A percentile compares a stretch with the other conserved stretches of the same genome.
Evolutionary conservation across 2,888 invertebrate species (phyloP).

Genomic region (Melipona beecheii): DNA sequence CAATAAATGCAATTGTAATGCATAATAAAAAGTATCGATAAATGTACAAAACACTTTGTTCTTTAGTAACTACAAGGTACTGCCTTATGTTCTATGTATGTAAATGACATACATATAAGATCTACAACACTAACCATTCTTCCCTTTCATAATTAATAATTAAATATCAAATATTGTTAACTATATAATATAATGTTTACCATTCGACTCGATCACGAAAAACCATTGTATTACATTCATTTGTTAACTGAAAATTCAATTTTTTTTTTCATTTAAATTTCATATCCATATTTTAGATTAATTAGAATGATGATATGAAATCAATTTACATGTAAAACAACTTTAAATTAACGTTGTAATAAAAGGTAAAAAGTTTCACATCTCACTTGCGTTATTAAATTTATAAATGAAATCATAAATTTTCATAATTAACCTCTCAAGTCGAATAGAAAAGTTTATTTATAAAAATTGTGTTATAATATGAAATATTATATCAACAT

Average conservation of each 20-base stretch:
- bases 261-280: neutral
- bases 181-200: slow-evolving; percentile 29
- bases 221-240: neutral
- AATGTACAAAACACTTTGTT: slow-evolving; percentile 38
- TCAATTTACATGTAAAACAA: neutral
- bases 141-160: slow-evolving; percentile 23
- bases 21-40: slow-evolving; percentile 27
- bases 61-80: slow-evolving; percentile 32
- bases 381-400: neutral
- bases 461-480: slow-evolving; percentile 53
- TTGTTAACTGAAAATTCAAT: slow-evolving; percentile 3
- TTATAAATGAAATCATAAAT: neutral
- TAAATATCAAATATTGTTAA: slow-evolving; percentile 41
- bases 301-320: slow-evolving; percentile 11
- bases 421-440: slow-evolving; percentile 7
- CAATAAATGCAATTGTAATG: slow-evolving; percentile 41
- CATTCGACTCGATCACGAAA: slow-evolving; percentile 39
- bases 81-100: slow-evolving; percentile 20
- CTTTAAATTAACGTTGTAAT: neutral
- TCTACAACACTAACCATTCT: slow-evolving; percentile 28
- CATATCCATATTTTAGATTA: slow-evolving; percentile 14
- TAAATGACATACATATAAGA: slow-evolving; percentile 35
- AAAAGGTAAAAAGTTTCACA: neutral
- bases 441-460: slow-evolving; percentile 45
- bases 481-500: slow-evolving; percentile 49